Evolutionary conservation across 2,888 invertebrate species (phyloP).

Genomic region (Petrolisthes cinctipes): DNA sequence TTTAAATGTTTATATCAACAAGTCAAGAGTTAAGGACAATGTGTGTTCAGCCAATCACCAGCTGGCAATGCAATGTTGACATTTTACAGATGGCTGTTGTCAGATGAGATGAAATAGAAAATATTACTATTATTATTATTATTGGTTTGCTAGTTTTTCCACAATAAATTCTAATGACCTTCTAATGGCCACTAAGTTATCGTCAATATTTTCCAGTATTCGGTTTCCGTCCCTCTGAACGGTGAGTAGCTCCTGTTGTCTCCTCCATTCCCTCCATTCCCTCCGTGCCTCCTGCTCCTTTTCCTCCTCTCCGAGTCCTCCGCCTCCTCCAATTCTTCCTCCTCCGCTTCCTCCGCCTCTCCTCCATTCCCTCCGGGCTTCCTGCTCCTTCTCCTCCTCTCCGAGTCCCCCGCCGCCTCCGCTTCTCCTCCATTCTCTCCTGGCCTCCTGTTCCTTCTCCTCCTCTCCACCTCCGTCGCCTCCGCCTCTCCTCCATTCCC

Average conservation of each 20-base stretch:
- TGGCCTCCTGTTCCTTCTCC: not conserved
- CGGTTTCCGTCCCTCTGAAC: slow-evolving; percentile 14
- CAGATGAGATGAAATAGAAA: too few species aligned
- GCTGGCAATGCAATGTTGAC: too few species aligned
- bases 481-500: not conserved
- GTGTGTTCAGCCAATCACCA: too few species aligned
- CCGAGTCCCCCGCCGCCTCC: not conserved
- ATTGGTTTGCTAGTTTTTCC: slow-evolving; percentile 20
- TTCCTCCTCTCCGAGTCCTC: not conserved
- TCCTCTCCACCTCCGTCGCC: not conserved
- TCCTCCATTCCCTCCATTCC: slow-evolving; percentile 35
- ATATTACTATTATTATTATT: not conserved
- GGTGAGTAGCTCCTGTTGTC: slow-evolving; percentile 19
- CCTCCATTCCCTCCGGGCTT: not conserved
- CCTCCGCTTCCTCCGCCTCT: not conserved
- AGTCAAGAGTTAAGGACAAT: too few species aligned
- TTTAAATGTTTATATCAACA: too few species aligned
- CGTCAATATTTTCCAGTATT: slow-evolving; percentile 24
- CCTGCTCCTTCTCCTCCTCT: not conserved
- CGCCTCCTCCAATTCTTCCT: not conserved
- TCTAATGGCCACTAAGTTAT: slow-evolving; percentile 12
- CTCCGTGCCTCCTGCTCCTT: slow-evolving; percentile 19
- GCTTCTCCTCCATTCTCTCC: not conserved
- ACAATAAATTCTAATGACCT: slow-evolving; percentile 26
- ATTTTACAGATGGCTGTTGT: too few species aligned